phyloP scores from a whole-genome alignment of 2,113 vertebrate species.

The Ramphastos sulfuratus region DNA sequence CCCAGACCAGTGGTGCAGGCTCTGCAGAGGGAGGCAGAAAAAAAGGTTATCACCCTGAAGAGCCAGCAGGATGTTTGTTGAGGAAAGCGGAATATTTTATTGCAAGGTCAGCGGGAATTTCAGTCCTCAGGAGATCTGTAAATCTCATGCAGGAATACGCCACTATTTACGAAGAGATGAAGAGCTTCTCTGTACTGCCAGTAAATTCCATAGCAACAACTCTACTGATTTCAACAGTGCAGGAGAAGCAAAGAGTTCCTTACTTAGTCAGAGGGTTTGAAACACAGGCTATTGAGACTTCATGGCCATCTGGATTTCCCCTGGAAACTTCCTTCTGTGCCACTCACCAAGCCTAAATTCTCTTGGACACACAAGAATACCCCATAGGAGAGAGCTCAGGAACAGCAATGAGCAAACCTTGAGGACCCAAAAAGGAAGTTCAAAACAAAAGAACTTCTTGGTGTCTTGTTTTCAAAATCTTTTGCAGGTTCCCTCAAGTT shows the following conservation, averaged over 20 bases:
- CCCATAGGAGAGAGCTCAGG: not conserved
- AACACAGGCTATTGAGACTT: not conserved
- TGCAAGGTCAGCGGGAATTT: not conserved
- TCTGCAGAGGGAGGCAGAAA: not conserved
- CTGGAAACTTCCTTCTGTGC: not conserved
- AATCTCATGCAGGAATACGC: not conserved
- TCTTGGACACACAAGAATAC: not conserved
- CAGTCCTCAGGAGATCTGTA: not conserved
- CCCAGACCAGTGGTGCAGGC: not conserved
- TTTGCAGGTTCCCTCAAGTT: not conserved
- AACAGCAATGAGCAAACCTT: not conserved
- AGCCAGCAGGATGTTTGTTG: not conserved
- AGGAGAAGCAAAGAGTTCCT: not conserved
- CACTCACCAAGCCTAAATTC: not conserved
- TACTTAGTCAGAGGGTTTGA: slow-evolving; percentile 7
- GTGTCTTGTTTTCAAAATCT: not conserved
- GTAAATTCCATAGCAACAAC: not conserved
- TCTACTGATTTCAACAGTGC: not conserved
- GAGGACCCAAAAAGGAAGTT: not conserved
- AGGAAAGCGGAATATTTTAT: not conserved
- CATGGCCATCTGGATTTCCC: slow-evolving; percentile 17
- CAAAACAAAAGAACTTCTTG: not conserved
- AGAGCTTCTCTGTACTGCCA: not conserved
- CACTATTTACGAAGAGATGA: not conserved
- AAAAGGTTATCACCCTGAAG: not conserved